A percentile compares a stretch with the other conserved stretches of the same genome.
Conservation (phyloP, 2,888 invertebrate species). For the Agrilus biguttatus region DNA sequence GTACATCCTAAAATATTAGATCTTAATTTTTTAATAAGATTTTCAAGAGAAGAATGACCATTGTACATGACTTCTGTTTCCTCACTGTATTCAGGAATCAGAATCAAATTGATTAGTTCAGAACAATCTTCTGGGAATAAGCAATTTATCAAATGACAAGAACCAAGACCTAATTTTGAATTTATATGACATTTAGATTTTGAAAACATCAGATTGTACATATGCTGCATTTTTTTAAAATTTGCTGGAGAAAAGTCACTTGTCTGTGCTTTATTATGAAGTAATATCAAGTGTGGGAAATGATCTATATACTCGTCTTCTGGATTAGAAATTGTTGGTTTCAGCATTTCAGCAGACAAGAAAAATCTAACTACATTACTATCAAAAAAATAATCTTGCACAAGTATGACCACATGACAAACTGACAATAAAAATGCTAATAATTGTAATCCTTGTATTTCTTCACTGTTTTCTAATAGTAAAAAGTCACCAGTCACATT, state of each 20-base stretch:
- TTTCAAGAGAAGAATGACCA: conserved; percentile 48
- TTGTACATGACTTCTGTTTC: conserved; percentile 40
- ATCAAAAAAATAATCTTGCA: conserved; percentile 82
- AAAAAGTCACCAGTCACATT: conserved; percentile 42
- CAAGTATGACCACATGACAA: conserved; percentile 78
- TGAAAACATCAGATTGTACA: conserved; percentile 39
- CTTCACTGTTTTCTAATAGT: conserved; percentile 47
- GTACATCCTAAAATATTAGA: conserved; percentile 57
- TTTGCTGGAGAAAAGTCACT: conserved; percentile 53
- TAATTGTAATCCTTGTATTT: conserved; percentile 61
- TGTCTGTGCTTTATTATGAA: conserved; percentile 67
- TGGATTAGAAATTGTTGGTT: conserved; percentile 55
- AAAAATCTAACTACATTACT: conserved; percentile 68
- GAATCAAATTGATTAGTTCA: conserved; percentile 50
- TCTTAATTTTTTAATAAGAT: conserved; percentile 49
- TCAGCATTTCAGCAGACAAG: conserved; percentile 75
- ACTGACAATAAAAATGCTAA: conserved; percentile 75
- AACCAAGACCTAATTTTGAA: conserved; percentile 47
- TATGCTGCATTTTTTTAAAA: conserved; percentile 45
- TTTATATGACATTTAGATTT: conserved; percentile 50
- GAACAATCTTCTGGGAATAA: conserved; percentile 42
- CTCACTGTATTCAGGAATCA: conserved; percentile 46
- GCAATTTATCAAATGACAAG: conserved; percentile 33
- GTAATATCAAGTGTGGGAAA: conserved; percentile 68
- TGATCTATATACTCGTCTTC: conserved; percentile 58